These are phyloP conservation scores for Haliclona indistincta DNA, from an alignment of 37 sponge, comb jelly and placozoan species.

Conservation along the genomic window DNA sequence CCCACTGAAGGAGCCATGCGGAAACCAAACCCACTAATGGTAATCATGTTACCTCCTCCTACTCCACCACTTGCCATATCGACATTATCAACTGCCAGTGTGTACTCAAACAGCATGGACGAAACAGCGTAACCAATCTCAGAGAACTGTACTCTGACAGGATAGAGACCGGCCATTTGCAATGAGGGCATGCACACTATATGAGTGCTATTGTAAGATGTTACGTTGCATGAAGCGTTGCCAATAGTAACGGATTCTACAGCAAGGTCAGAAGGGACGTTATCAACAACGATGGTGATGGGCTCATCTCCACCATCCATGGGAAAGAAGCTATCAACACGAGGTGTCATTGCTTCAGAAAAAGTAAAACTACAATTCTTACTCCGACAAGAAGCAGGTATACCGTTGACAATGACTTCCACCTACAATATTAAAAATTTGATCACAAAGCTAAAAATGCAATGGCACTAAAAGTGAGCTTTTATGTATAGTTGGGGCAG, in stretches of 20 bases:
- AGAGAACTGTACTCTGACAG: slow-evolving; percentile 11
- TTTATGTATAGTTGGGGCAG: too few species aligned
- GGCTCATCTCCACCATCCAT: slow-evolving; percentile 45
- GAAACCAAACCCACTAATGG: slow-evolving; percentile 64
- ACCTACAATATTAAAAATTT: slow-evolving; percentile 47
- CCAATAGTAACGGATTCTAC: slow-evolving; percentile 46
- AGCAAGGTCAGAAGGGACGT: slow-evolving; percentile 23
- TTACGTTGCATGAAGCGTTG: slow-evolving; percentile 24
- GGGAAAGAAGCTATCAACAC: slow-evolving; percentile 21
- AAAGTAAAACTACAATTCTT: slow-evolving; percentile 63
- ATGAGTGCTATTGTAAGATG: slow-evolving; percentile 14
- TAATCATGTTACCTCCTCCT: slow-evolving; percentile 56
- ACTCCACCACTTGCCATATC: slow-evolving; percentile 28
- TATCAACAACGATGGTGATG: slow-evolving; percentile 79
- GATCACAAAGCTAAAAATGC: too few species aligned
- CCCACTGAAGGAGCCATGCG: too few species aligned
- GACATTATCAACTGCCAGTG: slow-evolving; percentile 34
- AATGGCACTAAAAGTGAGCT: too few species aligned
- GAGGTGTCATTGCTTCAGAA: slow-evolving; percentile 6
- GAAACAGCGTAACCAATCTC: slow-evolving; percentile 14
- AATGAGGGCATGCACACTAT: slow-evolving; percentile 33
- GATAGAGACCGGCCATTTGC: slow-evolving; percentile 39
- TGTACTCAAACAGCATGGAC: slow-evolving; percentile 38
- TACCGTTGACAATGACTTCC: slow-evolving; percentile 71
- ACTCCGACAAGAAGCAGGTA: slow-evolving; percentile 72